A percentile compares a stretch with the other conserved stretches of the same genome.
phyloP scores from a whole-genome alignment of 1,140 invertebrate species.

The Sycophila sp. region DNA sequence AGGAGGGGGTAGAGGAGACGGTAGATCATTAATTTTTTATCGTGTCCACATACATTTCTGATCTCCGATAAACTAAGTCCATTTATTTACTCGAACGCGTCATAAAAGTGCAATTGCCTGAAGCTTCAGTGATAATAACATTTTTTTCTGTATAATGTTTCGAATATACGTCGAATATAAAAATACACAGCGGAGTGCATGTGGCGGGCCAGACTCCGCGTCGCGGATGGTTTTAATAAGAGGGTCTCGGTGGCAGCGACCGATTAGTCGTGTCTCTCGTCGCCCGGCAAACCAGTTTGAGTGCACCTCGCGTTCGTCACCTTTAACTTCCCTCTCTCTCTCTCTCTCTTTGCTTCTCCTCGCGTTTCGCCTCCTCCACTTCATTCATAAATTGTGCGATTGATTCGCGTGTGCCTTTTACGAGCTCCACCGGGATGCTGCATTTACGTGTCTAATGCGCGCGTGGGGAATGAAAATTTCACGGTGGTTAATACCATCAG shows the following conservation, averaged over 20 bases:
- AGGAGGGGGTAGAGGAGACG: too few species aligned
- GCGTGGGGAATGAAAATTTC: too few species aligned
- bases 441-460: background rate
- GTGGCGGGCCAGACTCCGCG: too few species aligned
- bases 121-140: too few species aligned
- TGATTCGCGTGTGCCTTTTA: background rate
- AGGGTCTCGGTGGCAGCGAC: background rate
- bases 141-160: background rate
- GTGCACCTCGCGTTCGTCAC: background rate
- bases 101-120: too few species aligned
- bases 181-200: too few species aligned
- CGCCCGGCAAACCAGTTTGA: slow-evolving; percentile 1
- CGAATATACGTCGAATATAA: too few species aligned
- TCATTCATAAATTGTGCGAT: slow-evolving; percentile 10
- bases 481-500: too few species aligned
- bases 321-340: background rate
- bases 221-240: background rate
- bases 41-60: too few species aligned
- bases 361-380: background rate
- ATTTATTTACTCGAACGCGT: too few species aligned
- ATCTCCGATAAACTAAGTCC: too few species aligned
- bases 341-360: background rate
- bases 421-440: background rate
- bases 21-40: too few species aligned
- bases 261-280: slow-evolving; percentile 1